phyloP scores from a whole-genome alignment of 2,797 vertebrate species.

The Syngnathus rostellatus region DNA sequence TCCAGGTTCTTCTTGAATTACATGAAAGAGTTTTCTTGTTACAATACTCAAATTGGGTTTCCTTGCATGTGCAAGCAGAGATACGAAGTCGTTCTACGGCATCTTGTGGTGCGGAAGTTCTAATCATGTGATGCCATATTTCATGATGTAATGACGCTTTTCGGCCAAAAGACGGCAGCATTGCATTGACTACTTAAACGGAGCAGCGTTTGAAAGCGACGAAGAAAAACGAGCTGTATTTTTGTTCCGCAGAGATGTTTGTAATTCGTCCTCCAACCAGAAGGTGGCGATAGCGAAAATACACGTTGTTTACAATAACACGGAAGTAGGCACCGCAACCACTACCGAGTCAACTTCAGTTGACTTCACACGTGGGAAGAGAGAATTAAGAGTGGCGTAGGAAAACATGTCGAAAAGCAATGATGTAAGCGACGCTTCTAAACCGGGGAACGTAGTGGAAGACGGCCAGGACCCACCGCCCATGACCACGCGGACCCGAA shows the following conservation, averaged over 20 bases:
- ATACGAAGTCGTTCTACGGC: too few relatives aligned
- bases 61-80: background rate
- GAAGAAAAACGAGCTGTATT: background rate
- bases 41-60: background rate
- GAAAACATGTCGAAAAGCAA: conserved; percentile 41
- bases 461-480: conserved; percentile 25
- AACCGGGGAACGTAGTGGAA: conserved; percentile 7
- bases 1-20: background rate
- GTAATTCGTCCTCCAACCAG: too few relatives aligned
- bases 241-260: background rate
- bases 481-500: conserved; percentile 59
- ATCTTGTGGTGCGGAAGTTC: conserved; percentile 44
- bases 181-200: background rate
- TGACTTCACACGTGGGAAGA: conserved; percentile 38
- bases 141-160: background rate
- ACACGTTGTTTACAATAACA: conserved; percentile 10
- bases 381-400: background rate
- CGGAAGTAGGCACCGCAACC: conserved; percentile 6
- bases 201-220: background rate
- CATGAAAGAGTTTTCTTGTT: background rate
- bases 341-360: background rate
- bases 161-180: conserved; percentile 21
- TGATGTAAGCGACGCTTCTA: background rate
- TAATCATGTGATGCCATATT: conserved; percentile 41
- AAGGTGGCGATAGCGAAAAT: too few relatives aligned